Base-by-base conservation (phyloP, 2,797 vertebrate genomes). In the Esox lucius region DNA sequence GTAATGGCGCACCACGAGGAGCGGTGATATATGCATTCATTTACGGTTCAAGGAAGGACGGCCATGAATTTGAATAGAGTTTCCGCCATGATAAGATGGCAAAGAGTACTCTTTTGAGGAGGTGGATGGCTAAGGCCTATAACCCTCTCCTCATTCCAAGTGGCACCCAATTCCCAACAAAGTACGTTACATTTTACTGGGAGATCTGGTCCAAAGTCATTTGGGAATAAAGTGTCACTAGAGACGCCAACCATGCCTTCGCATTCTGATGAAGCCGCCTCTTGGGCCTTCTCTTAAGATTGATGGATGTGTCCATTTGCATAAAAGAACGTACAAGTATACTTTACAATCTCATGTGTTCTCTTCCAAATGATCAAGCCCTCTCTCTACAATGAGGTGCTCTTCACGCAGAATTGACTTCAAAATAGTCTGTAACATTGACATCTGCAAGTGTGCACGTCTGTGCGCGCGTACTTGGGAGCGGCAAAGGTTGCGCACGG, bases 41-140 rank as follows among this genome's bases (percentile, higher is more conserved):
- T 81, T 79, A 3, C 22, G 49, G 72, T 66, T 3, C 22, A 48
- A 56, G 71, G 61, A 74, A 80, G 49, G 3, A 48, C 69, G 51
- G 12, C 48, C 31, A 22, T 46, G 62, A 79, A 70, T 68, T n/a
- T 48, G 4, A 75, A 67, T 76, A 53, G 35, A 31, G 75, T 75
- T 7, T 46, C 22, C 26, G 11, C 9, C 79, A 35, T 75, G 73
- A 72, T 66, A 35, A 66, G 64, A 66, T 1, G 26, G 64, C 17
- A 71, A n/a, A 75, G 70, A 75, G 73, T 15, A 74, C 75, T 78
- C 76, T 86, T 86, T 71, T 75, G 19, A 78, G 68, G 64, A 78
- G 66, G 64, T 70, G 49, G 26, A 66, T 22, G 46, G 35, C 19
- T 12, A 62, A 65, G n/a, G 22, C 79, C 49, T 72, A 80, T 79